Evolutionary conservation across 2,113 vertebrate species (phyloP), one percentile per base, ranked within the genome.

Genomic region (Mirounga angustirostris): DNA sequence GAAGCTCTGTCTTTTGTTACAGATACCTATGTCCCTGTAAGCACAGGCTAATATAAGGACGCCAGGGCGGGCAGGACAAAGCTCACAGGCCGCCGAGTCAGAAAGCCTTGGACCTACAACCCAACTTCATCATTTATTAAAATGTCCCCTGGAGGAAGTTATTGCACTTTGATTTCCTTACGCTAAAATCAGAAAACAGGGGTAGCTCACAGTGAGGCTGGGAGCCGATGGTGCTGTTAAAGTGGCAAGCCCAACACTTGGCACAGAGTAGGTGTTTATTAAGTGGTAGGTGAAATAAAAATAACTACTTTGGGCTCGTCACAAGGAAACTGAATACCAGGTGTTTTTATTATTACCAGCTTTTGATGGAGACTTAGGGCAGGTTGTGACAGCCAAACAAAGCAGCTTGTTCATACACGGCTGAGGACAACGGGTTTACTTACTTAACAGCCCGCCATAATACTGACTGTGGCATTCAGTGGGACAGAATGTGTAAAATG

Each of bases 311-410:
- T 90, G n/a, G 90, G 81, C 40, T 67, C 91, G 59, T 85, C 26
- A 30, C 30, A 92, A 89, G 65, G 36, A 94, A 95, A 40, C 15
- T 61, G 24, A 92, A 87, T 36, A 14, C 46, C 85, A 76, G 11
- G 15, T 90, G 73, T 43, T 94, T 74, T 93, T 79, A 88, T 83
- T 94, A 87, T 65, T 71, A 89, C 21, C 30, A 89, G 79, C 26
- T 89, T 94, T 78, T 82, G 26, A 58, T 8, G 78, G 80, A 89
- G 54, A 59, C 22, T 65, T 78, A 74, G 19, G 59, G 30, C 10
- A 78, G 59, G 54, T 28, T 69, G 30, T 83, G 63, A 92, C 19
- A 50, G 95, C 10, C 67, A 94, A 80, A 93, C 89, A 86, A 95
- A 95, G 86, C 86, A 15, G 83, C 19, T 7, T 83, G 71, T 33